Evolutionary conservation across 2,888 invertebrate genomes (phyloP), one percentile per base, ranked within the genome.

Genomic region (Drosophila atripex): DNA sequence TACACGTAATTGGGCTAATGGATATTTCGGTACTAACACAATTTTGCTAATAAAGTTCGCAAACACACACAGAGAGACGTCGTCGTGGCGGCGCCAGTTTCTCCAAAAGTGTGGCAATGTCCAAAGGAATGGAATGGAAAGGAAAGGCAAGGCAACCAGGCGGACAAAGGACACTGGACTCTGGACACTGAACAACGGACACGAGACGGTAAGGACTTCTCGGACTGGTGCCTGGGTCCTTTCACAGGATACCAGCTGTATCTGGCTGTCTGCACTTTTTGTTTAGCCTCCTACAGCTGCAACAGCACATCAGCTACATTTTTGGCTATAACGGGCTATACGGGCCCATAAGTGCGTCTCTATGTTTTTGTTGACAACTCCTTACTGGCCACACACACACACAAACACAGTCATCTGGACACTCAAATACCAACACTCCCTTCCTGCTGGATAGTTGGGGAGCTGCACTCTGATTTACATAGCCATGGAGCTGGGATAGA

Each of bases 1-100:
- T 85, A 84, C 87, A 84, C 87, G 87, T 84, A 84, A 84, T 84
- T 84, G 83, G 83, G 83, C 83, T 84, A 84, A 84, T 84, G 83
- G 87, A 86, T 84, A 84, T 84, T 84, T 84, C 74, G 87, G 87
- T 80, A 86, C 85, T 86, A 84, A 84, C 83, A 84, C 87, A 84
- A 84, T 86, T 86, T 84, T 86, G 78, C 87, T 84, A 84, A 84
- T 84, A 84, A 84, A 84, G 83, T 86, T 84, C 74, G 77, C 78
- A 84, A 86, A 84, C 85, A 86, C 75, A 71, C 76, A 61, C 41
- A 68, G 30, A 23, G 47, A n/a, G 39, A 21, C 18, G 46, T 25
- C 41, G 54, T 6, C 43, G 49, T 43, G 39, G 16, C 43, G 53
- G 59, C 46, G 47, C 53, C 21, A 43, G 53, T 39, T 46, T 35